Percentiles rank a stretch among this genome's conserved stretches.
phyloP scores from a whole-genome alignment of 2,113 vertebrate species.

The Prunella himalayana region DNA sequence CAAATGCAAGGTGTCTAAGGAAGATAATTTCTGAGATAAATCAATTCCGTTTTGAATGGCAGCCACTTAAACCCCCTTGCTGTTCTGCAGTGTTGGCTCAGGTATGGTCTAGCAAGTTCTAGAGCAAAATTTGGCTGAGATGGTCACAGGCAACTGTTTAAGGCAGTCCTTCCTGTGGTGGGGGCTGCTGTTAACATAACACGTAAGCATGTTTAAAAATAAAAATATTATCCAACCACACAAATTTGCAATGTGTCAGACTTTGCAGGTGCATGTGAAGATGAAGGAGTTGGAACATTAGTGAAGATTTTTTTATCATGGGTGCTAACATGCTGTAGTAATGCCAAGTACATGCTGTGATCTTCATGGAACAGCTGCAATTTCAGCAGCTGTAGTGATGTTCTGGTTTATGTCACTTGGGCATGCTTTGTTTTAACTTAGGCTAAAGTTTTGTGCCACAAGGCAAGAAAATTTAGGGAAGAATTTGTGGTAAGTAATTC shows the following conservation, averaged over 20 bases:
- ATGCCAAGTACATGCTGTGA: background rate
- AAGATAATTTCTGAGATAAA: background rate
- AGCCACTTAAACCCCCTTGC: background rate
- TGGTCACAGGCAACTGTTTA: background rate
- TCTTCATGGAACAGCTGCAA: background rate
- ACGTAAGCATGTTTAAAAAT: background rate
- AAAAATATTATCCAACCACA: background rate
- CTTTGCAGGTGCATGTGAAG: background rate
- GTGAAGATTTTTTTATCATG: background rate
- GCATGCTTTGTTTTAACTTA: background rate
- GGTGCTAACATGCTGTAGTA: background rate
- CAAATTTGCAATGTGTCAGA: background rate
- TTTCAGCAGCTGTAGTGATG: conserved; percentile 5
- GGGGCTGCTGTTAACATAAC: background rate
- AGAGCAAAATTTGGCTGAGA: background rate
- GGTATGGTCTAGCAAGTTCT: background rate
- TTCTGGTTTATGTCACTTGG: background rate
- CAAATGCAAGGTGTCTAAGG: background rate
- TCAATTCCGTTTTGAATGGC: background rate
- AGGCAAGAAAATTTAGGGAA: background rate
- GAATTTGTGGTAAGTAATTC: background rate
- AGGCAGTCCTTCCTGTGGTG: background rate
- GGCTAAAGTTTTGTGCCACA: background rate
- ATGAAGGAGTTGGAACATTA: background rate
- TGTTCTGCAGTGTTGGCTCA: background rate